Percentiles rank a stretch among this genome's conserved stretches.
Evolutionary conservation across 2,113 vertebrate genomes (phyloP).

Genomic region (Hippocampus guttulatus): DNA sequence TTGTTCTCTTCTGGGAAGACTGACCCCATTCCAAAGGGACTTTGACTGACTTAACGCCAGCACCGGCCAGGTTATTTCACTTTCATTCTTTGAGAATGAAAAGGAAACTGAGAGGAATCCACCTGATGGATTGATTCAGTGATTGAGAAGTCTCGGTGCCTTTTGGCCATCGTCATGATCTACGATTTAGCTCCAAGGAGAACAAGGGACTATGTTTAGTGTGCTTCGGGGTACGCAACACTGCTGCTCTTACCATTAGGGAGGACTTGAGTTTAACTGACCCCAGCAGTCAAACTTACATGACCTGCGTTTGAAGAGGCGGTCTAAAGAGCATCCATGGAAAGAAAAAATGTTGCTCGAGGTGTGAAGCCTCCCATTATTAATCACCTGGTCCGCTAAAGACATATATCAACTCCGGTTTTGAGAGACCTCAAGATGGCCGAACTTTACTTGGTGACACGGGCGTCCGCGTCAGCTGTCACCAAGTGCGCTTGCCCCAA

Average conservation of each 20-base stretch:
- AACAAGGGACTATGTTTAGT: not conserved
- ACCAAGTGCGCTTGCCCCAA: slow-evolving; percentile 77
- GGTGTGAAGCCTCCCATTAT: not conserved
- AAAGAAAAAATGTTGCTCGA: not conserved
- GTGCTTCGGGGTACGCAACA: slow-evolving; percentile 4
- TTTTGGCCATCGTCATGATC: not conserved
- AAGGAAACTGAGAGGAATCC: not conserved
- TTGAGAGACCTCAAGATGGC: slow-evolving; percentile 70
- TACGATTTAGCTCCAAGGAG: not conserved
- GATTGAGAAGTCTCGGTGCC: not conserved
- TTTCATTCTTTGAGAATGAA: not conserved
- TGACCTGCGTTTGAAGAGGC: slow-evolving; percentile 1
- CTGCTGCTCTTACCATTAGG: not conserved
- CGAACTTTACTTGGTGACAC: slow-evolving; percentile 80
- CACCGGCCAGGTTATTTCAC: not conserved
- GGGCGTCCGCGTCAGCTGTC: slow-evolving; percentile 66
- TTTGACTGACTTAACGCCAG: too few relatives aligned
- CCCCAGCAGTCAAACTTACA: not conserved
- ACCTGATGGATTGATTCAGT: not conserved
- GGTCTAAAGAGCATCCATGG: not conserved
- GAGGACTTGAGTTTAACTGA: not conserved
- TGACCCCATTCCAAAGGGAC: too few relatives aligned
- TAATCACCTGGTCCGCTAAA: not conserved
- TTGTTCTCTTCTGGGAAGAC: too few relatives aligned
- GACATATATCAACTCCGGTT: slow-evolving; percentile 12